Conservation (phyloP, 2,888 invertebrate species). For the Subacronicta megacephala region DNA sequence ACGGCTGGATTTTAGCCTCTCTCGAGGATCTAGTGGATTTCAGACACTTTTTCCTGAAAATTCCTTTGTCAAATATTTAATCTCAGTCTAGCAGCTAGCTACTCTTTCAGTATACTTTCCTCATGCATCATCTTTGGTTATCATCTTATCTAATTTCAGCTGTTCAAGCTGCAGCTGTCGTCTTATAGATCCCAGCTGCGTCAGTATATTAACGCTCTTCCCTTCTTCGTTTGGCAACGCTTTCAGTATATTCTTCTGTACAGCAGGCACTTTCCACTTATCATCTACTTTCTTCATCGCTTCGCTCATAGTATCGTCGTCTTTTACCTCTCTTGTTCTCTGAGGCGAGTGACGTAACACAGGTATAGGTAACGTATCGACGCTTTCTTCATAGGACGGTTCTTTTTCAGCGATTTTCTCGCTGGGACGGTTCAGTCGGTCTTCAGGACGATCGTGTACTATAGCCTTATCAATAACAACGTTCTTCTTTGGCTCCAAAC, state of each 20-base stretch:
- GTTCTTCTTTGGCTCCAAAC: conserved; percentile 33
- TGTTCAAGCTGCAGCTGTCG: conserved; percentile 92
- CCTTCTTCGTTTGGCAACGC: conserved; percentile 83
- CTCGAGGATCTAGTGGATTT: too few species aligned
- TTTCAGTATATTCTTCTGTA: conserved; percentile 90
- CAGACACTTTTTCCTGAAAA: not conserved
- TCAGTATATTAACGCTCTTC: conserved; percentile 89
- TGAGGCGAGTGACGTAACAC: conserved; percentile 89
- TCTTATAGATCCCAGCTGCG: conserved; percentile 92
- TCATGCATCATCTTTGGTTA: conserved; percentile 60
- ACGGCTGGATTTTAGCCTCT: too few species aligned
- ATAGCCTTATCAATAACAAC: conserved; percentile 62
- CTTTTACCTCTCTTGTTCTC: conserved; percentile 35
- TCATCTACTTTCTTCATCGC: conserved; percentile 81
- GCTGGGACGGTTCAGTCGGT: conserved; percentile 21
- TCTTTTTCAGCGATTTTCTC: conserved; percentile 6
- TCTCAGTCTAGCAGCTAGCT: conserved; percentile 25
- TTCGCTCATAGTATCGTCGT: conserved; percentile 68
- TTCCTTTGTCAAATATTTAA: not conserved
- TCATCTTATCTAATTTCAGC: conserved; percentile 88
- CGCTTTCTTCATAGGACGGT: conserved; percentile 36
- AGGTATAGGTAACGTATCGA: conserved; percentile 88
- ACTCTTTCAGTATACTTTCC: conserved; percentile 16
- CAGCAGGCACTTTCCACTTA: conserved; percentile 90
- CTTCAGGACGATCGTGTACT: conserved; percentile 56